Conservation (phyloP, 2,888 invertebrate genomes). For the Nipponacmea schrenckii region DNA sequence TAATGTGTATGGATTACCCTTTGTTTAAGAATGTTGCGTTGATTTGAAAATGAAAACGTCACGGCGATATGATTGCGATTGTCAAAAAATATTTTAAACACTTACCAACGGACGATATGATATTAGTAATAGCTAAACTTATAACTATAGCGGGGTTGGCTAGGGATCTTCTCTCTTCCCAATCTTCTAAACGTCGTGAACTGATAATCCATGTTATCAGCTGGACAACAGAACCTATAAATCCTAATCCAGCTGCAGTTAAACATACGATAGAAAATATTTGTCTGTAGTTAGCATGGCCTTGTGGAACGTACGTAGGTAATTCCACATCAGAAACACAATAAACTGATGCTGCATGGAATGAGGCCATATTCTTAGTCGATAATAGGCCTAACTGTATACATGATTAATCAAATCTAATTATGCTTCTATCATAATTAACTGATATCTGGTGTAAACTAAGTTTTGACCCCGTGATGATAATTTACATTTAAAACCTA, state of each 20-base stretch:
- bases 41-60: too few species aligned
- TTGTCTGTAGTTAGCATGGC: background rate
- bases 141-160: background rate
- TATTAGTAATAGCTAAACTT: background rate
- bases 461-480: too few species aligned
- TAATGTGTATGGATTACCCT: too few species aligned
- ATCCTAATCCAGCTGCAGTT: background rate
- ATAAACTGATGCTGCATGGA: background rate
- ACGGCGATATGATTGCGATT: too few species aligned
- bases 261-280: background rate
- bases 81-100: too few species aligned
- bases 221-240: background rate
- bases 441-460: too few species aligned
- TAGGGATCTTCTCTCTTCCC: background rate
- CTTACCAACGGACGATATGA: background rate
- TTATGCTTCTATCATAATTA: too few species aligned
- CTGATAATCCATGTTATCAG: constrained; percentile 1
- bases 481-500: too few species aligned
- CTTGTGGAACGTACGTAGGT: background rate
- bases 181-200: background rate
- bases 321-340: background rate
- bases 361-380: background rate
- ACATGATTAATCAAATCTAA: too few species aligned
- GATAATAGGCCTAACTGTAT: too few species aligned
- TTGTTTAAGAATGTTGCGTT: too few species aligned